Base-by-base conservation (phyloP, 1,140 invertebrate genomes). In the Onthophagus taurus region DNA sequence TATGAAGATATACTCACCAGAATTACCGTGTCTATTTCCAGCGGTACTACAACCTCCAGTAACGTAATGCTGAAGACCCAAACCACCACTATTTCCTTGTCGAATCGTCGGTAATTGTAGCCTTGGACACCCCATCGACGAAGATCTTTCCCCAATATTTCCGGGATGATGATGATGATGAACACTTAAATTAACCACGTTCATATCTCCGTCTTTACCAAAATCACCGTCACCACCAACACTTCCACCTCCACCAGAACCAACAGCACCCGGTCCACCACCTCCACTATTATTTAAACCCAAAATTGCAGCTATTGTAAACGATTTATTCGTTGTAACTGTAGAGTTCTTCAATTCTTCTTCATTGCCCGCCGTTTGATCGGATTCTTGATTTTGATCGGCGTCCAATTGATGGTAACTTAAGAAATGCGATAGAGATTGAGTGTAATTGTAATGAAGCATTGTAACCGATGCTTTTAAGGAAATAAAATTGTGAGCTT, bases 301-400 rank as follows among this genome's bases (percentile, higher is more conserved):
- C n/a, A 87, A 69, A 53, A 87, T 86, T 12, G 82, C 81, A 48
- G 85, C 84, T 53, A 87, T 87, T 13, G 83, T 86, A 55, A 87
- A 87, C 2, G 82, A 81, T 56, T 82, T 81, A 18, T 67, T 60
- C 31, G 47, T 47, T 2, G 53, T 52, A 1, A 51, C 50, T 4
- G 53, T 49, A 0, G 59, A 57, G 14, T 51, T n/a, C n/a, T n/a
- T n/a, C n/a, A n/a, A n/a, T n/a, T n/a, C 52, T 31, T 24, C 38
- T 9, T 55, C 55, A 33, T 58, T 58, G 7, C 58, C 44, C 1
- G 48, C 56, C 21, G 55, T 54, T 21, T 59, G 48, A 21, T 60
- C 60, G 1, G 54, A 55, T 26, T 57, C 48, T 30, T 55, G 57
- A 33, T 60, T 52, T 34, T 55, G 55, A 26, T 59, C 53, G n/a